Base-by-base conservation (phyloP, 1,140 invertebrate genomes). In the Leptestheria dahalacensis region DNA sequence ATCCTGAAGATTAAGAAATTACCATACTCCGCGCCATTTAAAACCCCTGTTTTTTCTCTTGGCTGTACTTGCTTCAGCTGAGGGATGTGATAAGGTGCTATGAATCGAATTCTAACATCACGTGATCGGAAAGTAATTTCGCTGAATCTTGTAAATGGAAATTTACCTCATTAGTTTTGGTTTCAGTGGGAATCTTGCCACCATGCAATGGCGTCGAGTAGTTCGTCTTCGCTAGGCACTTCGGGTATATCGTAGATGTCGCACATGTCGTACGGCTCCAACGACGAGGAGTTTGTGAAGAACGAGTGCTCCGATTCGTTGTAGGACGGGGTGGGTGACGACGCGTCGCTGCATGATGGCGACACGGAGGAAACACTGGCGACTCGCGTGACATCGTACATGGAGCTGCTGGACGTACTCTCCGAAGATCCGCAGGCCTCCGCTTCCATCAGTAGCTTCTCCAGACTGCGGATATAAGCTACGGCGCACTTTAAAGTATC, bases 401-500 rank as follows among this genome's bases (percentile, higher is more conserved):
- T 52, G 59, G 25, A 33, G 28, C 26, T 60, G 20, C 41, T 21
- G 1, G 58, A 51, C 28, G 48, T 23, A 15, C 21, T 50, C 50
- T 49, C 25, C 41, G 33, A 48, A 25, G 57, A 25, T 15, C 41
- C 47, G 28, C 24, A 29, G n/a, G 60, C 46, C 71, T 69, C 9
- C 74, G 68, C 73, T 69, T 33, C 70, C 71, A 18, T 80, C 75
- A 95, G 69, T 9, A 94, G 69, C 65, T 80, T 79, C 68, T 94
- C 85, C 24, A 97, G 73, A 54, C 86, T 83, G 65, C 86, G 74
- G 64, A 97, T 97, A 68, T 97, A 96, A 66, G 93, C 89, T 0
- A 94, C 89, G 2, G 91, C 92, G 77, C 91, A 90, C 62, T 88
- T 78, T 33, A 97, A 69, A 0, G 91, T 97, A 71, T 97, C 91